Percentiles rank a stretch among this genome's conserved stretches.
Conservation (phyloP, 2,797 vertebrate species). For the Xenops minutus region DNA sequence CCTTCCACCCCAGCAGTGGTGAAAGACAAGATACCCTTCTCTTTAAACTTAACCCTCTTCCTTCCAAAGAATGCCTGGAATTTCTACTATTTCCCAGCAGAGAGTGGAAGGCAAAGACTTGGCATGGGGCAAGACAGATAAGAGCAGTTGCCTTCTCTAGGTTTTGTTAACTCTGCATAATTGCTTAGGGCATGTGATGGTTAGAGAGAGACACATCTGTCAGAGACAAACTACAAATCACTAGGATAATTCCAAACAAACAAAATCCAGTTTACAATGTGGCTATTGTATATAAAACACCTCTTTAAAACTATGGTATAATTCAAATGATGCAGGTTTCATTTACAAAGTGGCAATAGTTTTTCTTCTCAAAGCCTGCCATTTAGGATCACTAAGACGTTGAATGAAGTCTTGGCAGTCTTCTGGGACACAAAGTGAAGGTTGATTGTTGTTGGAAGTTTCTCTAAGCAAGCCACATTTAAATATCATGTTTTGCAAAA, state of each 20-base stretch:
- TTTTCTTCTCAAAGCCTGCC: conserved; percentile 22
- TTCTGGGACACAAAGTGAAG: conserved; percentile 4
- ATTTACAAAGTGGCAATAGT: conserved; percentile 30
- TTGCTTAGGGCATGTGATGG: conserved; percentile 58
- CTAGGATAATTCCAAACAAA: conserved; percentile 34
- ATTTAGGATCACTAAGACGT: conserved; percentile 15
- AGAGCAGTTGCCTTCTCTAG: conserved; percentile 56
- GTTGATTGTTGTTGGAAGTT: neutral
- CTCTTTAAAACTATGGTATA: conserved; percentile 32
- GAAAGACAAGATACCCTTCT: conserved; percentile 67
- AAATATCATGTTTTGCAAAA: conserved; percentile 35
- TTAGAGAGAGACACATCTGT: conserved; percentile 40
- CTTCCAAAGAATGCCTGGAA: conserved; percentile 69
- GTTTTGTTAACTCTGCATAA: conserved; percentile 60
- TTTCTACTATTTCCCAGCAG: conserved; percentile 66
- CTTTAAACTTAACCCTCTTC: conserved; percentile 70
- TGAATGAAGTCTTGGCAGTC: neutral
- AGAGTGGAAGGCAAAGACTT: conserved; percentile 58
- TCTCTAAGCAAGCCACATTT: conserved; percentile 22
- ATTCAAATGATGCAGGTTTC: conserved; percentile 38
- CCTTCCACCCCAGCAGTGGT: conserved; percentile 26
- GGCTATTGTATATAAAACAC: conserved; percentile 47
- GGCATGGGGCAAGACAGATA: conserved; percentile 64
- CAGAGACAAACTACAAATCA: conserved; percentile 49
- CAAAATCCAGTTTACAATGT: conserved; percentile 40